Base-by-base conservation (phyloP, 2,797 vertebrate genomes). In the Oryzias sinensis region DNA sequence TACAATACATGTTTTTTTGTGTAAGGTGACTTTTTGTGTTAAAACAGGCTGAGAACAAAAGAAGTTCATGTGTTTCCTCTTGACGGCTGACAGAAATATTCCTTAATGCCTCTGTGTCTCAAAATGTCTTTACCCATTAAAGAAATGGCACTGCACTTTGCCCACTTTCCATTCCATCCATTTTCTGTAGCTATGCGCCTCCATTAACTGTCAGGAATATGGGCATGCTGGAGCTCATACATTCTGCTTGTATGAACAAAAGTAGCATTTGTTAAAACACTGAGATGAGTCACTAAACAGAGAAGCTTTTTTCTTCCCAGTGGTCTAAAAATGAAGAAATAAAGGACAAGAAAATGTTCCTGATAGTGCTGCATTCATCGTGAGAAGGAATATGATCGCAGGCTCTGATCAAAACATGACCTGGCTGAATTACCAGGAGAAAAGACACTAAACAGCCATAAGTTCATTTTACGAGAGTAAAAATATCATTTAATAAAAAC, bases 321-420 rank as follows among this genome's bases (percentile, higher is more conserved):
- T n/a, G 41, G 25, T 18, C 42, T 65, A 4, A 60, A 16, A 44
- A 61, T 14, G 49, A 61, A 16, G 3, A 49, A 58, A 48, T 16
- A 62, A 57, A 61, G 3, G 44, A 42, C 54, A 55, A 51, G 4
- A 61, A 56, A 42, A 40, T 27, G 41, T 44, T 44, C 62, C 55
- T 52, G 43, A 59, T 59, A 62, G 59, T 41, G 58, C 50, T 17
- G 45, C 59, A 46, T 44, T 72, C 14, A 16, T 65, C 53, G 53
- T 47, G n/a, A 17, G 51, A 46, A 42, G 33, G 43, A 53, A 49
- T 27, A 9, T 59, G 40, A 57, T 52, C 47, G 25, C 45, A 24
- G 49, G 17, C 49, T 70, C 65, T 47, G 69, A 76, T 74, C 72
- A 65, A 13, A 20, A 25, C 53, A 54, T 70, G 24, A 22, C 59